Base-by-base conservation (phyloP, 2,113 vertebrate species). In the Microtus oregoni region DNA sequence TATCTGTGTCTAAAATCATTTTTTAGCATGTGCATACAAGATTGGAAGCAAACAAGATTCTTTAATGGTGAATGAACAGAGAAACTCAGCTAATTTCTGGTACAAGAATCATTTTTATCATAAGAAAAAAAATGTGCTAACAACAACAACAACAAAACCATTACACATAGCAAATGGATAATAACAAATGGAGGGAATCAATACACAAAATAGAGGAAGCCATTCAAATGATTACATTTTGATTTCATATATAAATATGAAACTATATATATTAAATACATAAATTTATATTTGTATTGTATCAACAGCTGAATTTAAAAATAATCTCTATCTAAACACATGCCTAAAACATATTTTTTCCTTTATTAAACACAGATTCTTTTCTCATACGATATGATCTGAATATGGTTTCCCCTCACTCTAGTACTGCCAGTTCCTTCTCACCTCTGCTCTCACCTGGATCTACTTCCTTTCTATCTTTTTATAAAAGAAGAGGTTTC, bases 321-420 rank as follows among this genome's bases (percentile, higher is more conserved):
- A 91, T 1, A 86, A n/a, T 68, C 32, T 91, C 13, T 52, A 0
- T 96, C 90, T 41, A 82, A 92, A 96, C 95, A 90, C 28, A 9
- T 94, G 11, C 19, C 15, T 96, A 41, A 97, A 95, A 13, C 83
- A 97, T 61, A 63, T 96, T 4, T 26, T 44, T 15, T 7, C 26
- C 26, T 30, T 26, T 14, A 28, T 75, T 76, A 44, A 28, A 44
- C 24, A 44, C 41, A 76, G 72, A 44, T 3, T 44, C 22, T 76
- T 75, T 76, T 76, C 24, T 76, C 41, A 76, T 47, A 76, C 1
- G 47, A 44, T 26, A 5, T 47, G 5, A 44, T 47, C 24, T 47
- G 75, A 76, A 76, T 26, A 47, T 7, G 15, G 2, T 47, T 76
- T 76, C 6, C 41, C 9, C 10, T 76, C 24, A 12, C 0, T 76